phyloP scores from a whole-genome alignment of 2,888 invertebrate genomes.

The Epistrophella euchroma region DNA sequence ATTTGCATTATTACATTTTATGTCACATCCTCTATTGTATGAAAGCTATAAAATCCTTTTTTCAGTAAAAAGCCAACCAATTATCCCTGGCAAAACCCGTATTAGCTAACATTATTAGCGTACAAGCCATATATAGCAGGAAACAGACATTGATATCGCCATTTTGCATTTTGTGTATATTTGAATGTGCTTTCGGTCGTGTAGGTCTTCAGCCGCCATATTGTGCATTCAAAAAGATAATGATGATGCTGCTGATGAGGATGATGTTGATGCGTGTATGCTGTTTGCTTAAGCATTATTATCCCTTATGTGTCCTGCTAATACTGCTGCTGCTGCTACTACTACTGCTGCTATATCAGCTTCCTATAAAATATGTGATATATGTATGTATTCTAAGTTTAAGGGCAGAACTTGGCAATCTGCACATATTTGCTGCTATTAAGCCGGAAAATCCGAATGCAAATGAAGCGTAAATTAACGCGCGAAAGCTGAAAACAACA shows the following conservation, averaged over 20 bases:
- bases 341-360: background rate
- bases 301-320: slow-evolving; percentile 22
- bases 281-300: slow-evolving; percentile 51
- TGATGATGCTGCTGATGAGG: slow-evolving; percentile 12
- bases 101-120: slow-evolving; percentile 66
- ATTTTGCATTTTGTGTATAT: slow-evolving; percentile 18
- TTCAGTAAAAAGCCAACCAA: slow-evolving; percentile 66
- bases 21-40: slow-evolving; percentile 34
- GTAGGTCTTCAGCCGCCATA: slow-evolving; percentile 24
- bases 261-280: slow-evolving; percentile 21
- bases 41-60: slow-evolving; percentile 34
- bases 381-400: slow-evolving; percentile 7
- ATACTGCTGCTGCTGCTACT: background rate
- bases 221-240: slow-evolving; percentile 43
- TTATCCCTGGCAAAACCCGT: slow-evolving; percentile 55
- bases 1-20: slow-evolving; percentile 73
- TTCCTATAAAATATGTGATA: background rate
- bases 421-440: slow-evolving; percentile 28
- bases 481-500: slow-evolving; percentile 26
- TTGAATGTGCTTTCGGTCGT: background rate
- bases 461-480: slow-evolving; percentile 66
- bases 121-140: slow-evolving; percentile 22
- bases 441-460: slow-evolving; percentile 39
- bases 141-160: slow-evolving; percentile 36
- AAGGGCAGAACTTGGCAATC: slow-evolving; percentile 23